Percentiles rank a stretch among this genome's conserved stretches.
Evolutionary conservation across 2,113 vertebrate species (phyloP).

Genomic region (Panurus biarmicus): DNA sequence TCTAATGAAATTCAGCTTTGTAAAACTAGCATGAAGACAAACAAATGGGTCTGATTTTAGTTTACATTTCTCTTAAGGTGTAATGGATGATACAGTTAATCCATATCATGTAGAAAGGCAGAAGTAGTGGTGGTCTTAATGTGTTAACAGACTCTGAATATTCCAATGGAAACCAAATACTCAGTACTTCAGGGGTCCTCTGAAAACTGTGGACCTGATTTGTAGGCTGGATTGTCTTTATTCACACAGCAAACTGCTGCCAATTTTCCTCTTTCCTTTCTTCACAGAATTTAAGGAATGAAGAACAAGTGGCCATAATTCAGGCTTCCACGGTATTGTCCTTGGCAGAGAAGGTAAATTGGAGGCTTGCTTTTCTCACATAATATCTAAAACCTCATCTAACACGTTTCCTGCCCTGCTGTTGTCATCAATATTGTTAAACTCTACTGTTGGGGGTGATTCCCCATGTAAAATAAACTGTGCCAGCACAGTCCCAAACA

Average conservation of each 20-base stretch:
- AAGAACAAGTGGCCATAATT: constrained; percentile 98
- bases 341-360: constrained; percentile 91
- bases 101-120: background rate
- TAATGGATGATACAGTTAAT: background rate
- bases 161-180: background rate
- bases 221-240: background rate
- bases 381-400: background rate
- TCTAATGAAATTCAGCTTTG: background rate
- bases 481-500: background rate
- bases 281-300: constrained; percentile 92
- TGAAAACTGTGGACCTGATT: background rate
- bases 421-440: background rate
- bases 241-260: background rate
- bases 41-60: background rate
- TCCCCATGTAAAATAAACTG: background rate
- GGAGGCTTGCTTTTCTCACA: background rate
- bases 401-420: background rate
- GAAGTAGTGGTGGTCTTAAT: background rate
- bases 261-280: background rate
- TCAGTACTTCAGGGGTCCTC: background rate
- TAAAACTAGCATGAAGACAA: background rate
- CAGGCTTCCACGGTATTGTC: constrained; percentile 97
- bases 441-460: background rate
- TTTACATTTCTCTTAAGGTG: background rate
- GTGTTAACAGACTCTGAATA: background rate